These are phyloP conservation scores for Zaprionus lineosus DNA, from an alignment of 2,888 invertebrate genomes.

Conservation along the genomic window DNA sequence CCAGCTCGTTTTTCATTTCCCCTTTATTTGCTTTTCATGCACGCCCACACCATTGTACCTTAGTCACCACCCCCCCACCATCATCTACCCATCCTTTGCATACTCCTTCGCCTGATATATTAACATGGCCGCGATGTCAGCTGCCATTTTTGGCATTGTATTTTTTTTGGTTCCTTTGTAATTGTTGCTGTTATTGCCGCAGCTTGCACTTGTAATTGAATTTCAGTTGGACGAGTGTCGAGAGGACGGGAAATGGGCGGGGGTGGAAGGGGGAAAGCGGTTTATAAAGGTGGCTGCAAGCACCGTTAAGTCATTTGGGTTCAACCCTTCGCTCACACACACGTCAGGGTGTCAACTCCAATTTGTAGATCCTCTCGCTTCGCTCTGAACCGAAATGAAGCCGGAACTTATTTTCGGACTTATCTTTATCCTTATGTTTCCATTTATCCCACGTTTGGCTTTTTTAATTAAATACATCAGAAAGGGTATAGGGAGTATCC, in stretches of 20 bases:
- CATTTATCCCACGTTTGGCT: too few species aligned
- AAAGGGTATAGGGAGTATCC: too few species aligned
- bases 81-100: conserved; percentile 33
- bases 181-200: conserved; percentile 47
- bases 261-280: not conserved
- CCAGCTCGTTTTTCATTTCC: conserved; percentile 77
- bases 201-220: conserved; percentile 64
- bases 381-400: too few species aligned
- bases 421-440: too few species aligned
- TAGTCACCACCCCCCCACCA: not conserved
- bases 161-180: conserved; percentile 26
- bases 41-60: not conserved
- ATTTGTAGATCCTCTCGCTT: conserved; percentile 1
- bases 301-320: conserved; percentile 22
- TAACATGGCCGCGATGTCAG: conserved; percentile 55
- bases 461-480: too few species aligned
- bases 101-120: conserved; percentile 56
- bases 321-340: conserved; percentile 33
- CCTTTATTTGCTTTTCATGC: conserved; percentile 73
- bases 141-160: conserved; percentile 52
- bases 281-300: not conserved
- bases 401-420: too few species aligned
- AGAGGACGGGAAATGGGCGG: not conserved
- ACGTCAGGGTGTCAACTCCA: conserved; percentile 15
- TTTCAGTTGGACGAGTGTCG: conserved; percentile 41